These are phyloP conservation scores for Urocitellus parryii DNA, from an alignment of 2,113 vertebrate genomes.

Conservation along the genomic window DNA sequence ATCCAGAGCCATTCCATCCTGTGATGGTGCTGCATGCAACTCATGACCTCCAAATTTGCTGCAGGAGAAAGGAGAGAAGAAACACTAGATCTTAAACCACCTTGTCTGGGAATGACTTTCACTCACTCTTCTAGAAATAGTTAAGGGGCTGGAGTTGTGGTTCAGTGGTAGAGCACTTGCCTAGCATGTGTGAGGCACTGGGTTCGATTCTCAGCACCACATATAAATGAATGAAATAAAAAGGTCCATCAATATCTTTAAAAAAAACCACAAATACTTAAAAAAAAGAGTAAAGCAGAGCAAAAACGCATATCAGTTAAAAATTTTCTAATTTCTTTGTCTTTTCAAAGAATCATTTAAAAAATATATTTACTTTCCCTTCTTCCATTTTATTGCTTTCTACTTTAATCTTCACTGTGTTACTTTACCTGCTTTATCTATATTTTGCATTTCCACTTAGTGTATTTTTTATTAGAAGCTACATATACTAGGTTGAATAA, in stretches of 20 bases:
- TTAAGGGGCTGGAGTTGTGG: too few relatives aligned
- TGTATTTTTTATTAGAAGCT: not conserved
- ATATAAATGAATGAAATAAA: too few relatives aligned
- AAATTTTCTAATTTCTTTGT: slow-evolving; percentile 6
- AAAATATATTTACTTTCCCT: not conserved
- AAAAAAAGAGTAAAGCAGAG: too few relatives aligned
- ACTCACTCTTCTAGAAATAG: not conserved
- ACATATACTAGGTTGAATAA: not conserved
- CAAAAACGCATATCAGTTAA: not conserved
- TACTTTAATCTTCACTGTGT: not conserved
- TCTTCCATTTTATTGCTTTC: not conserved
- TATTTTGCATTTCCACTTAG: not conserved
- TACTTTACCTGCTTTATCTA: not conserved
- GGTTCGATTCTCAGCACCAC: too few relatives aligned
- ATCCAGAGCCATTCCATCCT: not conserved
- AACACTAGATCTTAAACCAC: not conserved
- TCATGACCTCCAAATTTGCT: not conserved
- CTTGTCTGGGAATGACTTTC: not conserved
- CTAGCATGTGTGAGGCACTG: too few relatives aligned
- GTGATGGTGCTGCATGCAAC: not conserved
- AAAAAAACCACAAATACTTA: too few relatives aligned
- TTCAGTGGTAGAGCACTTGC: too few relatives aligned
- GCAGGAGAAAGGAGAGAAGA: not conserved
- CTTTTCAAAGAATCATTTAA: not conserved
- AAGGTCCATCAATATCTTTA: too few relatives aligned